A percentile compares a stretch with the other conserved stretches of the same genome.
Conservation (phyloP, 2,797 vertebrate genomes). For the Lithobates pipiens region DNA sequence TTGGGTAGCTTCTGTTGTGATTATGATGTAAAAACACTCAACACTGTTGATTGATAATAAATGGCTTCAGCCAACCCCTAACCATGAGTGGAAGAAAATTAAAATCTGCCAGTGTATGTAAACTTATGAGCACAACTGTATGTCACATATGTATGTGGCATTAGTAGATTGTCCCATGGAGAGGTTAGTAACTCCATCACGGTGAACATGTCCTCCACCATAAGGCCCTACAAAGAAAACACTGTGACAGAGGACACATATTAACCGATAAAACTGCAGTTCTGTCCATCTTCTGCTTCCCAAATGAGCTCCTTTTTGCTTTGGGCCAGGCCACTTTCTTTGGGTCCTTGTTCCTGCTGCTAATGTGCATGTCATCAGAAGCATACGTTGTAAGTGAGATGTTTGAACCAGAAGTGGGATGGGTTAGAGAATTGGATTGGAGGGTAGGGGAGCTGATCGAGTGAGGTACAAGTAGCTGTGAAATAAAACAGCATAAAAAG, state of each 20-base stretch:
- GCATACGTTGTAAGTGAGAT: slow-evolving; percentile 43
- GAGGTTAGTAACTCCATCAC: slow-evolving; percentile 53
- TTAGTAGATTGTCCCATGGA: slow-evolving; percentile 48
- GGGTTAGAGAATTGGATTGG: slow-evolving; percentile 49
- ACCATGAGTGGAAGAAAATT: no score
- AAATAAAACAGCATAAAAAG: slow-evolving; percentile 53
- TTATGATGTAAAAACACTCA: no score
- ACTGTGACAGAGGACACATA: slow-evolving; percentile 21
- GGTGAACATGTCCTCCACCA: slow-evolving; percentile 49
- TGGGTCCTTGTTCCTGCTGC: slow-evolving; percentile 51
- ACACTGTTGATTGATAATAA: no score
- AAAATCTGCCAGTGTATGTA: no score
- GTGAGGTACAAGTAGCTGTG: slow-evolving; percentile 54
- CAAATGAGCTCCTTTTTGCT: slow-evolving; percentile 53
- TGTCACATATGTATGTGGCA: slow-evolving; percentile 12
- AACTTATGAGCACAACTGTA: no score
- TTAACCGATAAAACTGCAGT: slow-evolving; percentile 59
- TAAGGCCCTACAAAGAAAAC: slow-evolving; percentile 38
- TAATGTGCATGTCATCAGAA: slow-evolving; percentile 50
- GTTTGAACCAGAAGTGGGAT: slow-evolving; percentile 34
- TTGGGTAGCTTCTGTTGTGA: no score
- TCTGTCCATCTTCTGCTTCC: slow-evolving; percentile 56
- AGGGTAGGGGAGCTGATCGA: slow-evolving; percentile 20
- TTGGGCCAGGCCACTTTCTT: slow-evolving; percentile 59
- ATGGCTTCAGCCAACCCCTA: no score